Base-by-base conservation (phyloP, 2,797 vertebrate species). In the Salarias fasciatus region DNA sequence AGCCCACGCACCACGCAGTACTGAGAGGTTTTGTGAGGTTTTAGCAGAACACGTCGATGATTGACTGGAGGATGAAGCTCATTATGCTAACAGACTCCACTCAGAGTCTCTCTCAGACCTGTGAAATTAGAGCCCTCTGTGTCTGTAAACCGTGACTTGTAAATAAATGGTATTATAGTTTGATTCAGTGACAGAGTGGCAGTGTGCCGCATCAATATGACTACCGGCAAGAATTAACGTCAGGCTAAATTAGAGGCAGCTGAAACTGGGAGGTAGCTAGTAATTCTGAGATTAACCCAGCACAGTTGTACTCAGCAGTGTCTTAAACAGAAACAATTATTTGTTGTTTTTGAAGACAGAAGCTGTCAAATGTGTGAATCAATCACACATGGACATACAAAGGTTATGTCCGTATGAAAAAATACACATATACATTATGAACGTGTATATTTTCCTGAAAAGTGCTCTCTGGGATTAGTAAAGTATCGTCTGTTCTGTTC, bases 121-220 rank as follows among this genome's bases (percentile, higher is more conserved):
- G 65, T 79, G 72, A 80, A 79, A 81, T 75, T 52, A 75, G 14
- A 76, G 46, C 40, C 61, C 43, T 53, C 47, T 49, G 44, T 47
- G 42, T 51, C 18, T 30, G 71, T 77, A 81, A 75, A 83, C 18
- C 15, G 36, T 85, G 79, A 83, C 76, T 73, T 77, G 69, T 84
- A 83, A 84, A 86, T 82, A 83, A 79, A 86, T 66, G 68, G 63
- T 62, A 57, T 82, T 70, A 80, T 49, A 57, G 38, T 74, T 75
- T 65, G 76, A 83, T 63, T 75, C 54, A 57, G 69, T 64, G 68
- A 68, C 75, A 74, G 62, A 82, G 62, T 79, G 81, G 72, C 79
- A 82, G 75, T 47, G 35, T 70, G 78, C 52, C 1, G 33, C 81
- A 88, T 84, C 83, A 67, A 52, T 57, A 58, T 78, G 80, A 82